Evolutionary conservation across 2,797 vertebrate species (phyloP).

Genomic region (Phoebastria nigripes): DNA sequence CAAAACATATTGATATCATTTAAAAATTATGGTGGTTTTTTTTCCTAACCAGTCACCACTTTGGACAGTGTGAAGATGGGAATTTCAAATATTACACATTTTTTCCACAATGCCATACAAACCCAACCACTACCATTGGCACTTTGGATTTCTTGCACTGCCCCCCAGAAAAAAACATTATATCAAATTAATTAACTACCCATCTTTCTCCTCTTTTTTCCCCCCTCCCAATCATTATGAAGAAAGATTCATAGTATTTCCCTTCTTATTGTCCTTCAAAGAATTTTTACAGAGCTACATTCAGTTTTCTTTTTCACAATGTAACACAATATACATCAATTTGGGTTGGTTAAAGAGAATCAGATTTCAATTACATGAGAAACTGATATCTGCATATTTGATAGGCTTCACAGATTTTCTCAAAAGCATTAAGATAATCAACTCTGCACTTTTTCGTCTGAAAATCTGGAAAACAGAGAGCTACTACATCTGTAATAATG

Average conservation of each 20-base stretch:
- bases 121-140: not conserved
- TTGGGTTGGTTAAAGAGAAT: not conserved
- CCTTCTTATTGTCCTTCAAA: not conserved
- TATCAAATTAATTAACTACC: not conserved
- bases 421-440: not conserved
- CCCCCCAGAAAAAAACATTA: accelerated
- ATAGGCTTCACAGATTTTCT: not conserved
- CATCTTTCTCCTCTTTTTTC: not conserved
- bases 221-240: not conserved
- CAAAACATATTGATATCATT: not conserved
- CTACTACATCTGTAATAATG: not conserved
- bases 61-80: not conserved
- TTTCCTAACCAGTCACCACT: not conserved
- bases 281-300: not conserved
- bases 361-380: not conserved
- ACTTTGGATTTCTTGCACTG: not conserved
- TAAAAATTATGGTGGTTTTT: not conserved
- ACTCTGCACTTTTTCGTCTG: not conserved
- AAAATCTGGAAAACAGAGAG: not conserved
- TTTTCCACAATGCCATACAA: not conserved
- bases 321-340: not conserved
- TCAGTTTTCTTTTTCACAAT: not conserved
- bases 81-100: not conserved
- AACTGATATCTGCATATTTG: not conserved
- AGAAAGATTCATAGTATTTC: not conserved